These are phyloP conservation scores for Avahi laniger DNA, from an alignment of 2,797 vertebrate species.

Conservation along the genomic window DNA sequence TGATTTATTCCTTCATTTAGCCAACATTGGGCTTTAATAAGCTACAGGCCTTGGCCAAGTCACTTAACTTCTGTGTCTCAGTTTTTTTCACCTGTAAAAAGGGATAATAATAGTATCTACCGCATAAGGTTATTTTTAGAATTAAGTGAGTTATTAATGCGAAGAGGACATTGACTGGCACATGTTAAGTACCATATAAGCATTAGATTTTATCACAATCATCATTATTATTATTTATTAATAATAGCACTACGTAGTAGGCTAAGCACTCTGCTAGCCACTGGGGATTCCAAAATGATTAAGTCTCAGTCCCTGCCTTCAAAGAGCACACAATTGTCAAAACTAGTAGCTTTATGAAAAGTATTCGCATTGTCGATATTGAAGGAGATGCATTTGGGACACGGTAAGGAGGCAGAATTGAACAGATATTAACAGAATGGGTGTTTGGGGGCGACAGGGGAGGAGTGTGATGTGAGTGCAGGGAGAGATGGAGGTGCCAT, in stretches of 20 bases:
- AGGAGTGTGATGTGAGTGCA: not conserved
- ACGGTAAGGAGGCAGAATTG: not conserved
- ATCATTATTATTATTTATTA: not conserved
- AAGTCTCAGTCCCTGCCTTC: not conserved
- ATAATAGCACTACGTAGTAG: not conserved
- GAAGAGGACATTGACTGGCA: not conserved
- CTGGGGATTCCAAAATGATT: not conserved
- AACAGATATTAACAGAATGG: not conserved
- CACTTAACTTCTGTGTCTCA: not conserved
- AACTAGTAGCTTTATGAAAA: not conserved
- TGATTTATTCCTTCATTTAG: not conserved
- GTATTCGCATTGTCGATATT: not conserved
- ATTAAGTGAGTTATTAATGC: not conserved
- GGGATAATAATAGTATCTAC: not conserved
- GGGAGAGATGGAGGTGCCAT: rapidly evolving
- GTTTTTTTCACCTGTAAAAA: not conserved
- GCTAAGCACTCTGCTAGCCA: not conserved
- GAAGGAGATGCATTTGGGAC: not conserved
- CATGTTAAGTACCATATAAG: not conserved
- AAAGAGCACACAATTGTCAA: not conserved
- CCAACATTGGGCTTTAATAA: not conserved
- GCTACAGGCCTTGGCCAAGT: not conserved
- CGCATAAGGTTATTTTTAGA: not conserved
- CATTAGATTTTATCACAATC: not conserved
- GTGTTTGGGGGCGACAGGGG: not conserved